A percentile compares a stretch with the other conserved stretches of the same genome.
Conservation (phyloP, 2,797 vertebrate species). For the Melanotaenia nigrans region DNA sequence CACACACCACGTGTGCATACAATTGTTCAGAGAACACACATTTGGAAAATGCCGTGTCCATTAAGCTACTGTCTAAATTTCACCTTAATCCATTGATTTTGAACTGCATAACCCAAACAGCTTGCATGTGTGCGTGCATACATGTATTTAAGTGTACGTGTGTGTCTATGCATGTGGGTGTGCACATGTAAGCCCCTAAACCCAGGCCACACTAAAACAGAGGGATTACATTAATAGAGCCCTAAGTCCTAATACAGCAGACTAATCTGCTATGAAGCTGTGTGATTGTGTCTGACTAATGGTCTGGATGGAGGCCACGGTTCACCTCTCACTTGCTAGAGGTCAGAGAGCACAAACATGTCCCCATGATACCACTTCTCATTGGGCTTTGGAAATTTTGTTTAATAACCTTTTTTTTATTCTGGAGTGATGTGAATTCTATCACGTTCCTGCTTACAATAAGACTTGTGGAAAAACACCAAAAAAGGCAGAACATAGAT, state of each 20-base stretch:
- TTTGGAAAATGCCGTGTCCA: constrained; percentile 63
- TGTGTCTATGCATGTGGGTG: constrained; percentile 66
- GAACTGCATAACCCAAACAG: constrained; percentile 77
- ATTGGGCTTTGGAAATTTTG: constrained; percentile 38
- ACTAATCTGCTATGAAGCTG: constrained; percentile 83
- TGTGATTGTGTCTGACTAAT: constrained; percentile 82
- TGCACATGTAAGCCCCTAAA: constrained; percentile 80
- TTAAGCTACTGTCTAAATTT: constrained; percentile 82
- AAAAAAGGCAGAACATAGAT: background rate
- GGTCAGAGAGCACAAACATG: constrained; percentile 73
- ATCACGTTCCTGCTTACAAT: constrained; percentile 16
- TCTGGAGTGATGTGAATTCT: constrained; percentile 17
- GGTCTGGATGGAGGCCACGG: constrained; percentile 76
- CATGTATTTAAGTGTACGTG: constrained; percentile 67
- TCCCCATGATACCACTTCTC: constrained; percentile 50
- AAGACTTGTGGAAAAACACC: background rate
- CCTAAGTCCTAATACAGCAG: constrained; percentile 82
- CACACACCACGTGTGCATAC: constrained; percentile 10
- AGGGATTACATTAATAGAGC: constrained; percentile 86
- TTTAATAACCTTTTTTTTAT: constrained; percentile 26
- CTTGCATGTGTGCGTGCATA: constrained; percentile 74
- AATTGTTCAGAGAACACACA: constrained; percentile 45
- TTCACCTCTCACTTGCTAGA: constrained; percentile 77
- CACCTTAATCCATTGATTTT: constrained; percentile 83
- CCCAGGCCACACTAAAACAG: constrained; percentile 81